Conservation (phyloP, 2,797 vertebrate genomes). For the Discoglossus pictus region DNA sequence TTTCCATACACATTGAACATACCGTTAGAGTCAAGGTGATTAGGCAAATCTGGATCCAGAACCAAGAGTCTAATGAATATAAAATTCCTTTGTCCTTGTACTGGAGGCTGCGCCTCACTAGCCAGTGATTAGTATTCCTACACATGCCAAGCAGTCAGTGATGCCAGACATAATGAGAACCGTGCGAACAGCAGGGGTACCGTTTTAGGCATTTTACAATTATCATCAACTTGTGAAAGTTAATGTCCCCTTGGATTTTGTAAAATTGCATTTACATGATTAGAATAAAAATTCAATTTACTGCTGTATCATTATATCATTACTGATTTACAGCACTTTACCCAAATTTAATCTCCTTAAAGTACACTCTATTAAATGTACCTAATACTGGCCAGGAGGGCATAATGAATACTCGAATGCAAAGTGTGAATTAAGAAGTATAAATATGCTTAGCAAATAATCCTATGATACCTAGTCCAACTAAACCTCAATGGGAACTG, state of each 20-base stretch:
- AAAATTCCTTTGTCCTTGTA: no score
- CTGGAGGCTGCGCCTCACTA: no score
- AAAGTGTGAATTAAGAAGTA: no score
- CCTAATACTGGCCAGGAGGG: no score
- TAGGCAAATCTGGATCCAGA: no score
- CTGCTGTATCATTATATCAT: neutral
- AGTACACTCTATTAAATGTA: neutral
- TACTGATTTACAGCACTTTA: conserved; percentile 7
- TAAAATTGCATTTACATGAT: conserved; percentile 29
- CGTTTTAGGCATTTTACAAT: conserved; percentile 33
- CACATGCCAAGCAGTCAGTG: conserved; percentile 6
- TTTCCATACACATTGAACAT: neutral
- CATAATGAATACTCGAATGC: no score
- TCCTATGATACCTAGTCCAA: no score
- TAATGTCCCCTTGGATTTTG: conserved; percentile 33
- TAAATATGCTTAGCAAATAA: no score
- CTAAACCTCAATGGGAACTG: no score
- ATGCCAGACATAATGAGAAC: conserved; percentile 27
- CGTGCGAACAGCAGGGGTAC: conserved; percentile 17
- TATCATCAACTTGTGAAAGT: conserved; percentile 33
- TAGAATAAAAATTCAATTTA: conserved; percentile 28
- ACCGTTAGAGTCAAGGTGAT: neutral
- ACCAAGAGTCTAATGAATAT: no score
- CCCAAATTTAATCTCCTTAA: neutral
- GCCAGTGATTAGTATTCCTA: conserved; percentile 10